Evolutionary conservation across 1,140 invertebrate species (phyloP).

Genomic region (Drosophila kanapiae): DNA sequence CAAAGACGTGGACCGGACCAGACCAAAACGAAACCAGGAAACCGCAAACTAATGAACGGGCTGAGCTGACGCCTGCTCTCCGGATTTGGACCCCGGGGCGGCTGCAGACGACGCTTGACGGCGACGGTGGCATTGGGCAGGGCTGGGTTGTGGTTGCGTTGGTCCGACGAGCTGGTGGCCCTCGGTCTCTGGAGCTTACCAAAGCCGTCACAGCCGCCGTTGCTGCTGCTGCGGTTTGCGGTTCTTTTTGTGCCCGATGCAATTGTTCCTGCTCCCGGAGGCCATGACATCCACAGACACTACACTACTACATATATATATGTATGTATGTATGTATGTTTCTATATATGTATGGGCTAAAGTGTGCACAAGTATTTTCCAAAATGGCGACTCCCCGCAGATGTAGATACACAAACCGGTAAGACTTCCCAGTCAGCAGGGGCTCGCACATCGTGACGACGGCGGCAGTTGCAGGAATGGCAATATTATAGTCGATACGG

Average conservation of each 20-base stretch:
- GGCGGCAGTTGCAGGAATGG: conserved; percentile 38
- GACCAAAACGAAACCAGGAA: conserved; percentile 51
- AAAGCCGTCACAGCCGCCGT: conserved; percentile 60
- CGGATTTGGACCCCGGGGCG: conserved; percentile 38
- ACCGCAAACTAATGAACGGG: conserved; percentile 77
- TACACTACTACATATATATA: conserved; percentile 26
- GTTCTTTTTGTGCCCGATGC: conserved; percentile 80
- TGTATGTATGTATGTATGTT: background rate
- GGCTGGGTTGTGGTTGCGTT: conserved; percentile 62
- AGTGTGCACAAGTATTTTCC: conserved; percentile 56
- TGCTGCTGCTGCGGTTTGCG: conserved; percentile 68
- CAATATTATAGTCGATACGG: conserved; percentile 26
- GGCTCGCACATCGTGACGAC: conserved; percentile 59
- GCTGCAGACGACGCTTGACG: conserved; percentile 50
- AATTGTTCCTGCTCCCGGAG: conserved; percentile 68
- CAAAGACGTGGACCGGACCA: conserved; percentile 25
- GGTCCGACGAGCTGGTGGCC: conserved; percentile 60
- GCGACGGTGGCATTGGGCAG: conserved; percentile 40
- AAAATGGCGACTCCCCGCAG: conserved; percentile 65
- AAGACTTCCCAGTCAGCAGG: conserved; percentile 56
- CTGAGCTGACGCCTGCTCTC: conserved; percentile 21
- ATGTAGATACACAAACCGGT: conserved; percentile 71
- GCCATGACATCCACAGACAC: conserved; percentile 63
- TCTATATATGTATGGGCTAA: conserved; percentile 1
- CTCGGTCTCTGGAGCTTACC: conserved; percentile 70